Conservation (phyloP, 1,140 invertebrate genomes). For the Ridgeia piscesae region DNA sequence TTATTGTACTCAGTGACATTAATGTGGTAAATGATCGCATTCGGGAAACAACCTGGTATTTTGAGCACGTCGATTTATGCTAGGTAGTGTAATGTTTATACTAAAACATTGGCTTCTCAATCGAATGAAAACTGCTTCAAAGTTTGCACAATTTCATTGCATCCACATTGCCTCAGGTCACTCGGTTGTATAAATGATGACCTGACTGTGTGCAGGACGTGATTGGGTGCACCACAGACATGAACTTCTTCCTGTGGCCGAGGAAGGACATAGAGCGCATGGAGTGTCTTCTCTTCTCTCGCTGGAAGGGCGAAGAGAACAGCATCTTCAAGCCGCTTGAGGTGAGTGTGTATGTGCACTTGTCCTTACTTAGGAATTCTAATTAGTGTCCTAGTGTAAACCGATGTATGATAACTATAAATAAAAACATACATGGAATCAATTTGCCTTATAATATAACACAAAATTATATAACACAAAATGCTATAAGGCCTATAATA, state of each 20-base stretch:
- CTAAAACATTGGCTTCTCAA: not conserved
- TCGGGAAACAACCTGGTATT: not conserved
- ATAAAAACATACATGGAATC: too few species aligned
- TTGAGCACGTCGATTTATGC: not conserved
- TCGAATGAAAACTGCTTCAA: too few species aligned
- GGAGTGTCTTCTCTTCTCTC: conserved; percentile 53
- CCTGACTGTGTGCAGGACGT: conserved; percentile 42
- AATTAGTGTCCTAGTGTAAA: too few species aligned
- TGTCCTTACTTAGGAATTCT: too few species aligned
- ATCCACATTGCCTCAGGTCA: too few species aligned
- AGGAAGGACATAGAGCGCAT: conserved; percentile 54
- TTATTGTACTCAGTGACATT: not conserved
- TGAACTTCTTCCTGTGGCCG: conserved; percentile 57
- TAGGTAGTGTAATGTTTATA: not conserved
- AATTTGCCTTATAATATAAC: too few species aligned
- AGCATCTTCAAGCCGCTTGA: conserved; percentile 44
- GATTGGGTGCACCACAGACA: conserved; percentile 50
- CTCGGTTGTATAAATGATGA: not conserved
- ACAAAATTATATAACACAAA: too few species aligned
- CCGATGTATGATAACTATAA: too few species aligned
- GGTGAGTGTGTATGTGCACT: conserved; percentile 32
- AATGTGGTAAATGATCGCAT: not conserved
- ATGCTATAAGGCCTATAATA: too few species aligned
- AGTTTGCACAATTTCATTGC: too few species aligned
- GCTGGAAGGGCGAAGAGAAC: conserved; percentile 51